Base-by-base conservation (phyloP, 2,797 vertebrate species). In the Pagetopsis macropterus region DNA sequence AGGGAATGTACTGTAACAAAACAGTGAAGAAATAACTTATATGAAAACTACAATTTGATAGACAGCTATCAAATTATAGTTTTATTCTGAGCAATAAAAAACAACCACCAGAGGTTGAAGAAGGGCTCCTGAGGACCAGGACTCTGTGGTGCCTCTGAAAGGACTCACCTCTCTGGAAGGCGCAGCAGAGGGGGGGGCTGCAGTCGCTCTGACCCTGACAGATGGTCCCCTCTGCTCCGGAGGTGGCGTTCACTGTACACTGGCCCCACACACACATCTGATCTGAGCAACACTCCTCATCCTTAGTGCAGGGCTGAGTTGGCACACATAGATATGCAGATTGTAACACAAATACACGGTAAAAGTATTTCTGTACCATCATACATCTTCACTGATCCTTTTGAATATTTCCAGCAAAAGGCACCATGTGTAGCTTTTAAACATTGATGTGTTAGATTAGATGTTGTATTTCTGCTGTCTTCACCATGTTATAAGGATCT, bases 181-280 rank as follows among this genome's bases (percentile, higher is more conserved):
- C 96, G 61, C 98, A 99, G 92, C 98, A 99, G 17, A 94, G 95
- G 13, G 95, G 91, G 0, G 90, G 72, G 68, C 88, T 94, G 90
- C 98, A 99, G 91, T 98, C 96, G 0, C 91, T 94, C 88, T 98
- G 97, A 84, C 75, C 95, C 89, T 98, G 96, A 72, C 98, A 99
- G 89, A 99, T 98, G 15, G 96, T 97, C 60, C 98, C 98, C 0
- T 95, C 96, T 15, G 94, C 82, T 46, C 97, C 97, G 73, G 40
- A 88, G 43, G 89, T 87, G 46, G 86, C 81, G 12, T 94, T 90
- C 70, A 88, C 84, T 4, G 86, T 87, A 71, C 98, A 99, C 81
- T 93, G 88, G 0, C 97, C 98, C 97, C 97, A 99, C n/a, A 95
- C 95, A n/a, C 98, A 99, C 63, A 96, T 91, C 90, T 96, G 95